These are phyloP conservation scores for Dryomyza anilis DNA, from an alignment of 2,888 invertebrate genomes.

Conservation along the genomic window DNA sequence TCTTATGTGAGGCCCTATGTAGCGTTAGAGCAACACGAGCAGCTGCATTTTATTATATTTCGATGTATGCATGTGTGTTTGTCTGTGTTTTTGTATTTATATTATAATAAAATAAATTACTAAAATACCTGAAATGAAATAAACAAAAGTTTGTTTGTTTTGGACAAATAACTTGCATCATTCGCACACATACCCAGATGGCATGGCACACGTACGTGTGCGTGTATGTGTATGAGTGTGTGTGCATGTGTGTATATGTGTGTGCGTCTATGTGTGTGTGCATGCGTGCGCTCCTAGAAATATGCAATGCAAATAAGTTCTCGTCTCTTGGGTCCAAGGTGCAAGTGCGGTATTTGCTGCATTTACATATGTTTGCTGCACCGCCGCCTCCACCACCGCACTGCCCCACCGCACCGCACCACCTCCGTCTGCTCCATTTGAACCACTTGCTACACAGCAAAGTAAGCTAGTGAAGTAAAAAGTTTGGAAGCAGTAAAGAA, in stretches of 20 bases:
- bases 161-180: background rate
- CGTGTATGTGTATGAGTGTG: background rate
- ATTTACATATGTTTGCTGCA: slow-evolving; percentile 5
- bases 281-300: background rate
- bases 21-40: too few species aligned
- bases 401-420: background rate
- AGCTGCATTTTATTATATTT: background rate
- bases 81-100: background rate
- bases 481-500: slow-evolving; percentile 12
- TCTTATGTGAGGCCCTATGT: too few species aligned
- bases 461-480: slow-evolving; percentile 15
- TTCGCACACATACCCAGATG: background rate
- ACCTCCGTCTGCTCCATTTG: background rate
- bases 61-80: background rate
- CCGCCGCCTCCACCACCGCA: background rate
- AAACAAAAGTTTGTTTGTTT: slow-evolving; percentile 9
- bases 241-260: background rate
- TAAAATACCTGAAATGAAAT: slow-evolving; percentile 8
- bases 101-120: background rate
- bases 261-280: background rate
- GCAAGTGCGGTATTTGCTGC: slow-evolving; percentile 12
- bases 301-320: slow-evolving; percentile 21
- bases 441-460: background rate
- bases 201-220: background rate
- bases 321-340: background rate